These are phyloP conservation scores for Lophura nycthemera DNA, from an alignment of 2,113 vertebrate genomes.

Conservation along the genomic window DNA sequence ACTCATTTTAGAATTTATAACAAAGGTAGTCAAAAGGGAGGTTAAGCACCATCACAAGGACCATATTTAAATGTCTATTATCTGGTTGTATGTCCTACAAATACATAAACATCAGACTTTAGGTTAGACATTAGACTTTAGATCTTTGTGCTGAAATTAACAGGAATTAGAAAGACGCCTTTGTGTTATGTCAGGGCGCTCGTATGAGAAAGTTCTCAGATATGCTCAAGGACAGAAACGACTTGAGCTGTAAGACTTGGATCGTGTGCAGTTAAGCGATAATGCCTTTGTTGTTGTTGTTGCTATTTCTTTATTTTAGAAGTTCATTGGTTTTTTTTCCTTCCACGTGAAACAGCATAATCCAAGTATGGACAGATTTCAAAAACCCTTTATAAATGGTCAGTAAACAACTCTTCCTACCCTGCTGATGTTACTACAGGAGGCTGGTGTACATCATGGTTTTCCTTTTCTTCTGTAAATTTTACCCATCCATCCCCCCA, in stretches of 20 bases:
- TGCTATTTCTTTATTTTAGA: background rate
- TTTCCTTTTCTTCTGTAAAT: background rate
- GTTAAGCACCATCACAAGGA: background rate
- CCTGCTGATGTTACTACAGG: background rate
- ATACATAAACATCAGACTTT: background rate
- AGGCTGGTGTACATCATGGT: background rate
- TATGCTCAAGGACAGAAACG: background rate
- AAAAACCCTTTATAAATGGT: background rate
- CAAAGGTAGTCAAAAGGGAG: background rate
- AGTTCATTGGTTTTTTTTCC: background rate
- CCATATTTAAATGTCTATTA: background rate
- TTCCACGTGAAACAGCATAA: background rate
- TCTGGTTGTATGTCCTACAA: background rate
- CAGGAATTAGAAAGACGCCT: background rate
- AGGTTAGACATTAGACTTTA: background rate
- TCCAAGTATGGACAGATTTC: fast-evolving
- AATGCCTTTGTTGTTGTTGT: background rate
- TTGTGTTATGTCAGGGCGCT: background rate
- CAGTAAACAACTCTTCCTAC: background rate
- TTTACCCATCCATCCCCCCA: background rate
- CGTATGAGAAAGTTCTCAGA: background rate
- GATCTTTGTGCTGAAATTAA: background rate
- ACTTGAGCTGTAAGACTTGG: background rate
- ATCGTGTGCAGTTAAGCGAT: background rate
- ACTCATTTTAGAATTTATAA: background rate